phyloP scores from a whole-genome alignment of 2,113 vertebrate genomes.

The Eleginops maclovinus region DNA sequence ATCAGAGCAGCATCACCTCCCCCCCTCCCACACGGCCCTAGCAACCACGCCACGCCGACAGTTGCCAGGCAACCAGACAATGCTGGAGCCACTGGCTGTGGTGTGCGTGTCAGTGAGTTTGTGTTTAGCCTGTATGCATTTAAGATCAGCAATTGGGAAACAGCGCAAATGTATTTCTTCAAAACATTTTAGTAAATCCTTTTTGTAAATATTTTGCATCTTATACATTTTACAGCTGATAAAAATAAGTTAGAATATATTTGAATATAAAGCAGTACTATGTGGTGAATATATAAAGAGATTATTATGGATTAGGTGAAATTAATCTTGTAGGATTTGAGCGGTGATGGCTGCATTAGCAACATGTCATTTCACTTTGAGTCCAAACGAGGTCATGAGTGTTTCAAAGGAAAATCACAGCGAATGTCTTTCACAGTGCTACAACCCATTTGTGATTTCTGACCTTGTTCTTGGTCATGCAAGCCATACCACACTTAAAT shows the following conservation, averaged over 20 bases:
- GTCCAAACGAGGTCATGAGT: slow-evolving; percentile 72
- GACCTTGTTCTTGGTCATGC: slow-evolving; percentile 57
- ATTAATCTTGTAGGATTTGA: slow-evolving; percentile 76
- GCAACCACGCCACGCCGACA: slow-evolving; percentile 85
- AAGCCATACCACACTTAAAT: slow-evolving; percentile 10
- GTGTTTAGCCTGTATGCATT: slow-evolving; percentile 70
- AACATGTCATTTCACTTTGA: slow-evolving; percentile 71
- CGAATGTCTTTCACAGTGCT: slow-evolving; percentile 11
- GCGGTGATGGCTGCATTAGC: slow-evolving; percentile 72
- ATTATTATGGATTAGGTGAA: slow-evolving; percentile 76
- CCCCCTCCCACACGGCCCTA: slow-evolving; percentile 75
- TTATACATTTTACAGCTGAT: slow-evolving; percentile 12
- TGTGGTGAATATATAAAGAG: slow-evolving; percentile 46
- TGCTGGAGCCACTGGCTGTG: slow-evolving; percentile 80
- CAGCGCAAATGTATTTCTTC: slow-evolving; percentile 34
- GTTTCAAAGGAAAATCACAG: slow-evolving; percentile 58
- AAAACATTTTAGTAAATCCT: slow-evolving; percentile 5
- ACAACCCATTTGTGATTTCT: slow-evolving; percentile 42
- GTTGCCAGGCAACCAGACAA: slow-evolving; percentile 86
- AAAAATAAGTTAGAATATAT: slow-evolving; percentile 5
- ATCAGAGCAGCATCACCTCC: slow-evolving; percentile 80
- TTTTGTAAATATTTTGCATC: not conserved
- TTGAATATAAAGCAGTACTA: slow-evolving; percentile 12
- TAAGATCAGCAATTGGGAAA: slow-evolving; percentile 54
- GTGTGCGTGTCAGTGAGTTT: slow-evolving; percentile 72